Evolutionary conservation across 2,888 invertebrate genomes (phyloP), one percentile per base, ranked within the genome.

Genomic region (Lithophane leautieri): DNA sequence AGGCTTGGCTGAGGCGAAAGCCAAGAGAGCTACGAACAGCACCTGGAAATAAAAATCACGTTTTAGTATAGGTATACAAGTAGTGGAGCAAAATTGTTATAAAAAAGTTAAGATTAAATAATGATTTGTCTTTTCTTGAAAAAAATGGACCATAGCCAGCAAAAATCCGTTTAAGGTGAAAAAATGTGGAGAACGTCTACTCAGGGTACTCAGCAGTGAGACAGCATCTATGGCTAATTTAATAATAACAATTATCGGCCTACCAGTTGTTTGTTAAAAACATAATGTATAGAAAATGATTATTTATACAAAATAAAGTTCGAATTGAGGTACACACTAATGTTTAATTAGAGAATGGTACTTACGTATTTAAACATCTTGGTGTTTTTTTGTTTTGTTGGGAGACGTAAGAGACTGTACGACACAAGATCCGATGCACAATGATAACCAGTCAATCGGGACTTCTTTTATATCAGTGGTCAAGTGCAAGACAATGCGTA

Each of bases 321-420:
- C 7, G 7, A 7, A 19, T 28, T 28, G 16, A 22, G 1, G 0
- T 54, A 12, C 1, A 2, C 4, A 72, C 2, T 28, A 4, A 40
- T 12, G 19, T 34, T 66, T 22, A 25, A 47, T 22, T 16, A 68
- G 7, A 22, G 54, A 74, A 63, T 70, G 73, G 54, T 82, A 94
- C 96, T 95, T 85, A 97, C 96, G 90, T 94, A 95, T 95, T 97
- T 97, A 90, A 96, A 95, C 97, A 97, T 97, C 74, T 92, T 95
- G 90, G 73, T 73, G 71, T 62, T 85, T 63, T 75, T 78, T 80
- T 80, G 71, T 76, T 87, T 85, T 83, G 79, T 85, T 86, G 84
- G 54, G 8, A 40, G 62, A 56, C 61, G 54, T 78, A 77, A 76
- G 86, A 67, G 80, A 87, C 83, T 63, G 70, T 76, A 83, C 80